A percentile compares a stretch with the other conserved stretches of the same genome.
These are phyloP conservation scores for Drosophila percnosoma DNA, from an alignment of 2,888 invertebrate genomes.

Conservation along the genomic window DNA sequence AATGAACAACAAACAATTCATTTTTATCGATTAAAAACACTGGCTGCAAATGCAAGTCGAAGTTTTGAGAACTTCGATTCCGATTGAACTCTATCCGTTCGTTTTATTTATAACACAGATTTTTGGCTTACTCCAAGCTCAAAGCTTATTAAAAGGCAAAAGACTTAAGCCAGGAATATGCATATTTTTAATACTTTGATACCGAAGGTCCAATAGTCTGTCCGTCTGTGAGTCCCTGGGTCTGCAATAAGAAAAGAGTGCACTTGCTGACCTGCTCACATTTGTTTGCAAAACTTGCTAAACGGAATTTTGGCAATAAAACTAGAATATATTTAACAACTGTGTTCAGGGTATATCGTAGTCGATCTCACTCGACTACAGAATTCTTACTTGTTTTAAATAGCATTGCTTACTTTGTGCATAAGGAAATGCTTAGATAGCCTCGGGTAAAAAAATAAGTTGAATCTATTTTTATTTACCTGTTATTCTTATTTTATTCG, in stretches of 20 bases:
- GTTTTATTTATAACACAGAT: neutral
- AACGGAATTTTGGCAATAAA: too few species aligned
- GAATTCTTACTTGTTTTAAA: neutral
- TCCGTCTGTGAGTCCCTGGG: too few species aligned
- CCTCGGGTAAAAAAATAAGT: too few species aligned
- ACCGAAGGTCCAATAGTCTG: neutral
- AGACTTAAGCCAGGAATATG: fast-evolving
- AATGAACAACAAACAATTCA: conserved; percentile 34
- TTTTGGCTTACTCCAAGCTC: neutral
- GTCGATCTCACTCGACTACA: too few species aligned
- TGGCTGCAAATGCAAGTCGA: neutral
- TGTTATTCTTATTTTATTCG: neutral
- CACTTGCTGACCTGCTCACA: too few species aligned
- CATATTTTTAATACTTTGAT: neutral
- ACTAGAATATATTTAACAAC: too few species aligned
- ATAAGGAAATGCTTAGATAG: neutral
- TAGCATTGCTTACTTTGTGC: neutral
- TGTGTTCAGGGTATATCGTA: too few species aligned
- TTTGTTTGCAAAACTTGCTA: too few species aligned
- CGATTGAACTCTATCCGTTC: neutral
- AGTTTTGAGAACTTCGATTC: conserved; percentile 2
- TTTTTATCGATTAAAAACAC: conserved; percentile 35
- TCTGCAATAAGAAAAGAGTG: too few species aligned
- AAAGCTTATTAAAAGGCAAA: neutral
- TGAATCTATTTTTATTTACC: too few species aligned